Percentiles rank a stretch among this genome's conserved stretches.
Conservation (phyloP, 2,888 invertebrate species). For the Polyommatus icarus region DNA sequence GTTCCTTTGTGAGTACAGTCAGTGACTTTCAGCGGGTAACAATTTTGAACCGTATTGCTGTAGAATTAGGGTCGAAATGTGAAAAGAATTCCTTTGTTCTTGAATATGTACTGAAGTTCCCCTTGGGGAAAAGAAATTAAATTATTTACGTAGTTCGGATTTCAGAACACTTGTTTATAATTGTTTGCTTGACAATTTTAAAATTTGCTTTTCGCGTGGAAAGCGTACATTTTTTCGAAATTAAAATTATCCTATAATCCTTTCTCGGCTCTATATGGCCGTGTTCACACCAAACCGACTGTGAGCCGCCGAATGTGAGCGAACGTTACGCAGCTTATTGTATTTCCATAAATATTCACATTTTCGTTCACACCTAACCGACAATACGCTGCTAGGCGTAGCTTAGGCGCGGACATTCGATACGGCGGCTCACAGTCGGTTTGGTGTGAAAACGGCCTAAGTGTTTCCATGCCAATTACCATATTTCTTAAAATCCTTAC, state of each 20-base stretch:
- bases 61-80: background rate
- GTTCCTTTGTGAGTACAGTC: slow-evolving; percentile 9
- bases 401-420: no score
- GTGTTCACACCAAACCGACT: no score
- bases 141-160: background rate
- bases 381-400: no score
- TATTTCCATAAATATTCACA: no score
- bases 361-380: no score
- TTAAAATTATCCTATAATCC: background rate
- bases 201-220: background rate
- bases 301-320: no score
- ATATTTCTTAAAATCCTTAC: no score
- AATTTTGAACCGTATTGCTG: background rate
- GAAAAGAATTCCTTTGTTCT: background rate
- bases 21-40: background rate
- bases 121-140: background rate
- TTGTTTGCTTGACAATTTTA: background rate
- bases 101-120: background rate
- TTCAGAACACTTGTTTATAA: background rate
- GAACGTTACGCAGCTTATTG: no score
- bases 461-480: no score
- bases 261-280: background rate
- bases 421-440: no score
- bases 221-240: background rate
- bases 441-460: no score